Percentiles rank a stretch among this genome's conserved stretches.
phyloP scores from a whole-genome alignment of 2,113 vertebrate species.

The Cinclus mexicanus region DNA sequence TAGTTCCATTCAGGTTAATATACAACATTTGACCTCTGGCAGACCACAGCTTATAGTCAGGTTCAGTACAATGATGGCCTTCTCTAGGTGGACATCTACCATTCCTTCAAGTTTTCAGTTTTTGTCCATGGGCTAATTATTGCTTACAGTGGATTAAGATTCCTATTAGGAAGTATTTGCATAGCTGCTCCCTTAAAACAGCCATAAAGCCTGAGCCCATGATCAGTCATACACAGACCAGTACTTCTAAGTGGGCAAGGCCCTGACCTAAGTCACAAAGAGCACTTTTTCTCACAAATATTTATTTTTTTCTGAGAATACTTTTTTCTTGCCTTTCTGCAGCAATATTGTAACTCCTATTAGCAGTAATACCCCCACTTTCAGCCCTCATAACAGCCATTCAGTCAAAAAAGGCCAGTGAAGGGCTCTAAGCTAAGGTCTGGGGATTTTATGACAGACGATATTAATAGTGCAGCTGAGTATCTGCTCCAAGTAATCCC shows the following conservation, averaged over 20 bases:
- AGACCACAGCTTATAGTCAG: neutral
- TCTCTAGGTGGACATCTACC: neutral
- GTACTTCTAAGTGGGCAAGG: neutral
- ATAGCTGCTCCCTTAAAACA: neutral
- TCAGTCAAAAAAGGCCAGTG: neutral
- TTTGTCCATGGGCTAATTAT: neutral
- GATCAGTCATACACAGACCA: neutral
- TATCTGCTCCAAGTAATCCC: neutral
- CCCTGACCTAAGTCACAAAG: neutral
- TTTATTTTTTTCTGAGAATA: neutral
- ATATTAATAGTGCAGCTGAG: neutral
- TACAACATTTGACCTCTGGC: neutral
- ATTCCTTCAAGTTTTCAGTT: neutral
- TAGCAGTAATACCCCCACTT: neutral
- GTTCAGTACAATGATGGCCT: neutral
- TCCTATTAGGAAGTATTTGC: neutral
- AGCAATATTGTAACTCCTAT: neutral
- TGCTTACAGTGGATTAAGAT: neutral
- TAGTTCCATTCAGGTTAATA: neutral
- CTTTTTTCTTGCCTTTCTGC: neutral
- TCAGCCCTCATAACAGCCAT: neutral
- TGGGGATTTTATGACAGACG: neutral
- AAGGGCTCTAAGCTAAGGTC: neutral
- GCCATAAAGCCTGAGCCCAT: neutral
- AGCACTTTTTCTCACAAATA: neutral